A percentile compares a stretch with the other conserved stretches of the same genome.
Conservation (phyloP, 2,888 invertebrate genomes). For the Leucoptera coffeella region DNA sequence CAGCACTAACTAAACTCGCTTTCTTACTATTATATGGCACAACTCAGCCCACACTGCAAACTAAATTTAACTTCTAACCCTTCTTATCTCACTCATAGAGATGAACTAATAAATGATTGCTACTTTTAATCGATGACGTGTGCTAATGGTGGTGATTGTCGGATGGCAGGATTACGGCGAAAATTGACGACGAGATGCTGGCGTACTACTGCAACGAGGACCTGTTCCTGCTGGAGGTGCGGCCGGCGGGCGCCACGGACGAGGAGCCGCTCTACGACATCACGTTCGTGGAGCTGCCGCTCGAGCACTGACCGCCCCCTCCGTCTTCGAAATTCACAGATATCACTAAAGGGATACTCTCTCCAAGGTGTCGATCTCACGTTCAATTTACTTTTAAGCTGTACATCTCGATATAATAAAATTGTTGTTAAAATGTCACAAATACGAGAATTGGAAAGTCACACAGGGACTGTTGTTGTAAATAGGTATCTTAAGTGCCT, state of each 20-base stretch:
- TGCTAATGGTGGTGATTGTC: too few species aligned
- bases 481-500: conserved; percentile 43
- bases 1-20: conserved; percentile 46
- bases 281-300: conserved; percentile 73
- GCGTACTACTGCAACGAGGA: conserved; percentile 98
- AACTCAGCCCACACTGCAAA: too few species aligned
- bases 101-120: too few species aligned
- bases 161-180: conserved; percentile 86
- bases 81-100: too few species aligned
- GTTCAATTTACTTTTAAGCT: conserved; percentile 48
- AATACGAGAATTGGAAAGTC: conserved; percentile 20
- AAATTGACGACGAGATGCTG: conserved; percentile 99
- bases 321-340: too few species aligned
- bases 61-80: neutral
- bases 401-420: conserved; percentile 29
- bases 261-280: conserved; percentile 78
- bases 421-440: conserved; percentile 35
- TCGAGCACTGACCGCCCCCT: conserved; percentile 14
- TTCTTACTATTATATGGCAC: too few species aligned
- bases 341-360: too few species aligned
- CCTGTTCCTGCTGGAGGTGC: conserved; percentile 86
- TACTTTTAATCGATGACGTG: too few species aligned
- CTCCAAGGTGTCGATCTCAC: conserved; percentile 50
- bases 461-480: conserved; percentile 27
- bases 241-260: conserved; percentile 59